phyloP scores from a whole-genome alignment of 2,888 invertebrate genomes.

The Thumatha senex region DNA sequence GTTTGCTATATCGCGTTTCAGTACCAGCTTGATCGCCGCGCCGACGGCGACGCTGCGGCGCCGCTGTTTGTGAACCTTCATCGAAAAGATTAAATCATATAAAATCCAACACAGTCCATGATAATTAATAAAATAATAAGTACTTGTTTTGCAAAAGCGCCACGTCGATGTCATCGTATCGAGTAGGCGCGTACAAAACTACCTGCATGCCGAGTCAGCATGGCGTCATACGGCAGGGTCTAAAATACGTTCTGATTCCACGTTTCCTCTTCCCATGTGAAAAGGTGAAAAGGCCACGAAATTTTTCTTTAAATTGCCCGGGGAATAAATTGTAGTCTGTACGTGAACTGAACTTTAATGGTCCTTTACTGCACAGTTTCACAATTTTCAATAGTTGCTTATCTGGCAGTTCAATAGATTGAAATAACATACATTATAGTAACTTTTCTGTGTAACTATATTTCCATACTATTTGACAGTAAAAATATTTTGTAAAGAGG shows the following conservation, averaged over 20 bases:
- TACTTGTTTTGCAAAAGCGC: constrained; percentile 42
- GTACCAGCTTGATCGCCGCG: constrained; percentile 24
- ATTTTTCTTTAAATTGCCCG: constrained; percentile 69
- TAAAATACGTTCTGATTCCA: constrained; percentile 60
- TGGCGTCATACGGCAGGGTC: constrained; percentile 62
- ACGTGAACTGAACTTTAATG: constrained; percentile 64
- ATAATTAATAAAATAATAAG: constrained; percentile 27
- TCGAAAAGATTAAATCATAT: constrained; percentile 32
- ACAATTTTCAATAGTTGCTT: constrained; percentile 47
- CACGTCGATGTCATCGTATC: constrained; percentile 41
- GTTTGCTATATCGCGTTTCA: constrained; percentile 79
- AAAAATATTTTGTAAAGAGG: too few species aligned
- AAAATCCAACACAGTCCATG: background rate
- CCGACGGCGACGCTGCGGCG: constrained; percentile 35
- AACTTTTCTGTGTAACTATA: background rate
- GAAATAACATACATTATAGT: constrained; percentile 10
- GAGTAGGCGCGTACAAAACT: constrained; percentile 44
- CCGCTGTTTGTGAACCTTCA: constrained; percentile 9
- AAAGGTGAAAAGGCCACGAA: constrained; percentile 67
- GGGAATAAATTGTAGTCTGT: constrained; percentile 68
- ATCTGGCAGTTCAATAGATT: constrained; percentile 30
- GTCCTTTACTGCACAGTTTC: constrained; percentile 44
- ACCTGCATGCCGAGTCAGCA: constrained; percentile 58
- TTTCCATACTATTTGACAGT: too few species aligned
- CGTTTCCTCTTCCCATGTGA: constrained; percentile 59